Percentiles rank a stretch among this genome's conserved stretches.
phyloP scores from a whole-genome alignment of 35 echinoderm and acorn worm genomes.

The Holothuria glaberrima region DNA sequence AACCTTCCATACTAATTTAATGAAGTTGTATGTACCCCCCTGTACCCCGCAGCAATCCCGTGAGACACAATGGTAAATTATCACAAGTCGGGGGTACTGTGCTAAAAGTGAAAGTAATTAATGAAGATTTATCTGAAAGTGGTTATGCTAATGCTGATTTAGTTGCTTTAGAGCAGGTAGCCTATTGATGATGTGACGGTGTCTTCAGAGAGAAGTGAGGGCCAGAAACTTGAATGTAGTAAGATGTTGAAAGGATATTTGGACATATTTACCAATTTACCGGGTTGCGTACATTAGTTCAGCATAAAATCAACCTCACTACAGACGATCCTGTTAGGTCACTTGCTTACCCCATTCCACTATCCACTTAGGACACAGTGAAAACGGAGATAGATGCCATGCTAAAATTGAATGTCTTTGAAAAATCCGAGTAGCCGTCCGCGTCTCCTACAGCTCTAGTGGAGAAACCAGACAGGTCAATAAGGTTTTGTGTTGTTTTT shows the following conservation, averaged over 20 bases:
- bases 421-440: constrained; percentile 58
- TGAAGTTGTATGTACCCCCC: constrained; percentile 49
- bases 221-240: neutral
- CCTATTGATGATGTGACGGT: neutral
- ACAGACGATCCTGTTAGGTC: constrained; percentile 30
- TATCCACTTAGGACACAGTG: constrained; percentile 7
- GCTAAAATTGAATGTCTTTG: constrained; percentile 63
- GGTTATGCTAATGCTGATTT: neutral
- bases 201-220: neutral
- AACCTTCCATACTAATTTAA: constrained; percentile 51
- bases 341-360: constrained; percentile 39
- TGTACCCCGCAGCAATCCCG: neutral
- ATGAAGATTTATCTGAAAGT: too few relatives aligned
- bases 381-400: constrained; percentile 57
- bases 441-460: constrained; percentile 61
- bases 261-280: constrained; percentile 63
- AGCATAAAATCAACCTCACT: constrained; percentile 34
- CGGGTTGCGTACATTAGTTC: constrained; percentile 7
- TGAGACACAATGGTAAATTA: too few relatives aligned
- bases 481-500: constrained; percentile 70
- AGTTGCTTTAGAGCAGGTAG: neutral
- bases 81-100: neutral
- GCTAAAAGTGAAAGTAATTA: neutral
- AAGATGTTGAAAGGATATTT: constrained; percentile 5
- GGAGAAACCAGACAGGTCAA: constrained; percentile 60